A percentile compares a stretch with the other conserved stretches of the same genome.
Evolutionary conservation across 1,140 invertebrate genomes (phyloP).

Genomic region (Physella acuta): DNA sequence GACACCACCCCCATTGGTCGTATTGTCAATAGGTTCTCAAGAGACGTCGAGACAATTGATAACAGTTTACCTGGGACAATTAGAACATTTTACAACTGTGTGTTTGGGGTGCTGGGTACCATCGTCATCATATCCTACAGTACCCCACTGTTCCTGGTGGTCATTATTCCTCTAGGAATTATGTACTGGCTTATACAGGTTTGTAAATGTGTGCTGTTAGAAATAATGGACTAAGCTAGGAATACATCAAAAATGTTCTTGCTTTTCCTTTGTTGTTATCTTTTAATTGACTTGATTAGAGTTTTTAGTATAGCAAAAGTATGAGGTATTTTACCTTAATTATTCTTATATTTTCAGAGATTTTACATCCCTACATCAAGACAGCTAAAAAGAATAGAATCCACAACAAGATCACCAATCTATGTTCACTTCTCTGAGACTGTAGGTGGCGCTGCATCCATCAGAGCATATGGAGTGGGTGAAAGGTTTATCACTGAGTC

Average conservation of each 20-base stretch:
- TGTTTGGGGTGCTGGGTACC: constrained; percentile 69
- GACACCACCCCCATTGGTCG: constrained; percentile 69
- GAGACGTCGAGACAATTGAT: constrained; percentile 61
- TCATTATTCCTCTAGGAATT: constrained; percentile 31
- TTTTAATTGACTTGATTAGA: too few relatives aligned
- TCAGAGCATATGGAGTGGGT: constrained; percentile 63
- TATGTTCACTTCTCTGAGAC: constrained; percentile 65
- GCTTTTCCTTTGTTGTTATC: too few relatives aligned
- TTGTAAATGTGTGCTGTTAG: not conserved
- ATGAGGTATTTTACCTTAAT: too few relatives aligned
- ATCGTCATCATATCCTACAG: constrained; percentile 81
- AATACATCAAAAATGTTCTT: not conserved
- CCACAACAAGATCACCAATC: constrained; percentile 63
- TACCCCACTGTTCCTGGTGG: constrained; percentile 63
- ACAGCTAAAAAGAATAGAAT: constrained; percentile 64
- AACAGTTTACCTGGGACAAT: constrained; percentile 43
- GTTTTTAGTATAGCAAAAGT: too few relatives aligned
- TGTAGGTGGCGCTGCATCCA: constrained; percentile 62
- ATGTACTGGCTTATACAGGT: constrained; percentile 29
- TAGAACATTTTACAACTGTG: constrained; percentile 42
- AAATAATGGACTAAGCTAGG: too few relatives aligned
- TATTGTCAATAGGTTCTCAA: constrained; percentile 67
- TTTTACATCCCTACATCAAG: constrained; percentile 64
- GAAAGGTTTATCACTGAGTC: constrained; percentile 62
- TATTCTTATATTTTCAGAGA: too few relatives aligned